Base-by-base conservation (phyloP, 1,140 invertebrate species). In the Chrysomallon squamiferum region DNA sequence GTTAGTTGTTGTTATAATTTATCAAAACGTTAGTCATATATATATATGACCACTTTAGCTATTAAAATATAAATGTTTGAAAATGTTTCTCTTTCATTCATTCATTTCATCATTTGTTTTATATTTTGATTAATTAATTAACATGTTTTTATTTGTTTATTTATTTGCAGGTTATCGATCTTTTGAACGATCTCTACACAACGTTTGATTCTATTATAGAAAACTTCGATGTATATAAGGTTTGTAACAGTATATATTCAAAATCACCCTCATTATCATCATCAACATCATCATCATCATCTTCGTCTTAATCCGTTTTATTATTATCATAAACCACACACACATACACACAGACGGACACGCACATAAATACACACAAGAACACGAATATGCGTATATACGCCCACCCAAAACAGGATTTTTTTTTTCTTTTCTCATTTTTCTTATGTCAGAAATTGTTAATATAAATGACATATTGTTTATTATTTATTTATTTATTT, bases 151-250 rank as follows among this genome's bases (percentile, higher is more conserved):
- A 22, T 29, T 64, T 15, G 1, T 49, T 65, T 43, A 47, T 38
- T 13, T 59, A 20, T 72, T 85, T 43, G n/a, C 73, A 95, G 93
- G 95, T 99, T 29, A 95, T 99, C 2, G 93, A 96, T 81, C 87
- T 99, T 3, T 90, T 99, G 15, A 98, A 98, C 85, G 95, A 98
- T 85, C 89, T 98, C 18, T 98, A 98, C 84, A 95, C 95, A 11
- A 93, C 93, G 70, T 98, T 98, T 82, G 97, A 99, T 85, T 93
- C 93, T 1, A 95, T 97, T 71, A 95, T 98, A 66, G 96, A 95
- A 81, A 92, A 96, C 74, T 98, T 95, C 76, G 95, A 98, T 86
- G 96, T 98, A 6, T 99, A 99, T 84, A 99, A 99, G 89, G 95
- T 97, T 85, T 86, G 64, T 27, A 59, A n/a, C 30, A 32, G n/a